Evolutionary conservation across 2,888 invertebrate genomes (phyloP).

Genomic region (Nasonovia ribisnigri): DNA sequence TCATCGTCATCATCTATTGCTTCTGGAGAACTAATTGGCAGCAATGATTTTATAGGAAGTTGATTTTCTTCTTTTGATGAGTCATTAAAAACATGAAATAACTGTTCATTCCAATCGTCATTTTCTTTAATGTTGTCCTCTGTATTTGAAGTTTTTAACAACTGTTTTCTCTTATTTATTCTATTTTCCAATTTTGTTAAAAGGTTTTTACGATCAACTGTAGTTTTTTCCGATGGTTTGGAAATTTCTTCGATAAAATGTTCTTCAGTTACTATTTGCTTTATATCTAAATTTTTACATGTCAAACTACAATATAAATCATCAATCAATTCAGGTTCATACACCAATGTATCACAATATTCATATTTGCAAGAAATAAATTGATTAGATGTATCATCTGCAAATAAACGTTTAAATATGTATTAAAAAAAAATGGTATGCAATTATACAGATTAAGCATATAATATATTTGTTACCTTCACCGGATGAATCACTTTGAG

Average conservation of each 20-base stretch:
- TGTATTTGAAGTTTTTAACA: not conserved
- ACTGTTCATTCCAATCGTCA: conserved; percentile 19
- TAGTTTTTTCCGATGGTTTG: not conserved
- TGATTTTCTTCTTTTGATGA: not conserved
- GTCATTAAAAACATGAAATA: not conserved
- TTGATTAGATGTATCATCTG: conserved; percentile 11
- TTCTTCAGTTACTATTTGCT: not conserved
- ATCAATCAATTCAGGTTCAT: conserved; percentile 52
- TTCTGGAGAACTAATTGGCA: not conserved
- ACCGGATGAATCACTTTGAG: not conserved
- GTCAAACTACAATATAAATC: conserved; percentile 44
- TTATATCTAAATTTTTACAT: conserved; percentile 39
- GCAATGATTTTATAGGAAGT: not conserved
- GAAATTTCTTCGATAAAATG: not conserved
- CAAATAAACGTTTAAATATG: not conserved
- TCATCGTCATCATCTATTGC: not conserved
- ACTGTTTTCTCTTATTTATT: conserved; percentile 55
- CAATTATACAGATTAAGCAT: not conserved
- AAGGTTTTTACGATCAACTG: conserved; percentile 10
- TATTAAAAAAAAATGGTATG: not conserved
- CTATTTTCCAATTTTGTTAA: conserved; percentile 40
- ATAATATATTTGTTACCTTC: conserved; percentile 24
- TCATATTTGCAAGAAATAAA: conserved; percentile 50
- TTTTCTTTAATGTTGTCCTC: not conserved
- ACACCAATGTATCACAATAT: conserved; percentile 55